Evolutionary conservation across 2,888 invertebrate species (phyloP).

Genomic region (Ochropleura leucogaster): DNA sequence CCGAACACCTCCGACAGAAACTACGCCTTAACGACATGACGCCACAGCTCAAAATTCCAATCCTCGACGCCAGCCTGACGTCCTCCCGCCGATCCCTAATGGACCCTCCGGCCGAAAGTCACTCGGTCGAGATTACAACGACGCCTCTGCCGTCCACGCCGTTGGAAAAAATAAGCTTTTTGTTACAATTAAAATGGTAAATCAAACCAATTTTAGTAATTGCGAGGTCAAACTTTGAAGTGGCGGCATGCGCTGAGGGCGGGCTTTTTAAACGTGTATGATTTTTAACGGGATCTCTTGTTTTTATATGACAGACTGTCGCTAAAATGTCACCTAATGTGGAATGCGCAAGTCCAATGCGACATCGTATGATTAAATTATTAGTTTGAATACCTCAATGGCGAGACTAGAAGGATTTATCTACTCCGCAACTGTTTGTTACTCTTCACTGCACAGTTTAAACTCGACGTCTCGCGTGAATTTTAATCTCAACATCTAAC

Average conservation of each 20-base stretch:
- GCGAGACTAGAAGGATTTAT: slow-evolving; percentile 38
- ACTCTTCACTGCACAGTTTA: slow-evolving; percentile 20
- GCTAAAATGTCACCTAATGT: slow-evolving; percentile 40
- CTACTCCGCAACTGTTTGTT: slow-evolving; percentile 34
- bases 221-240: slow-evolving; percentile 89
- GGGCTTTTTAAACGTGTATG: slow-evolving; percentile 82
- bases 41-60: slow-evolving; percentile 88
- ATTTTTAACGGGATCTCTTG: slow-evolving; percentile 79
- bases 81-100: slow-evolving; percentile 84
- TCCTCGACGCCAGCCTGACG: slow-evolving; percentile 73
- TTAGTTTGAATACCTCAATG: slow-evolving; percentile 60
- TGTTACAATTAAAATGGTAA: slow-evolving; percentile 91
- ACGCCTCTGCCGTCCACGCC: slow-evolving; percentile 79
- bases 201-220: slow-evolving; percentile 91
- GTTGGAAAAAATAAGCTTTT: slow-evolving; percentile 89
- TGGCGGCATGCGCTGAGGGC: slow-evolving; percentile 79
- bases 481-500: slow-evolving; percentile 11
- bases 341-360: slow-evolving; percentile 43
- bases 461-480: slow-evolving; percentile 7
- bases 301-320: slow-evolving; percentile 68
- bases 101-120: slow-evolving; percentile 88
- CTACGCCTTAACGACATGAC: slow-evolving; percentile 87
- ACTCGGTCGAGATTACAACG: slow-evolving; percentile 89
- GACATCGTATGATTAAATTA: slow-evolving; percentile 69
- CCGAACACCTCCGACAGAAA: slow-evolving; percentile 88